These are phyloP conservation scores for Platyrinchus mystaceus DNA, from an alignment of 2,797 vertebrate genomes.

Conservation along the genomic window DNA sequence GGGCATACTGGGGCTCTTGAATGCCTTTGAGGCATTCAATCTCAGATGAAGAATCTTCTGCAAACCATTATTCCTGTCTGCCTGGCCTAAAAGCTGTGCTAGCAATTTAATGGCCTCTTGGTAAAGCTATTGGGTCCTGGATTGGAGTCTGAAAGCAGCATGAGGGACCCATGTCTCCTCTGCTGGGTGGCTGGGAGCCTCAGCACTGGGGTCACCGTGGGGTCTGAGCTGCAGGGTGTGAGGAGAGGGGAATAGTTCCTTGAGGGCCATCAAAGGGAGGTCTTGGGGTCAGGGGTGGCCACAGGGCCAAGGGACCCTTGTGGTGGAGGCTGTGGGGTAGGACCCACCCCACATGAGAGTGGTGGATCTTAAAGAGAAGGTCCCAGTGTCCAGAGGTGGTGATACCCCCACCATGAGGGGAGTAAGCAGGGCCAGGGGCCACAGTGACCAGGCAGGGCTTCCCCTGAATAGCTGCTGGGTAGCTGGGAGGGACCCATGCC, in stretches of 20 bases:
- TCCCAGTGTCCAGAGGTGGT: neutral
- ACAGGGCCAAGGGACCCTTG: fast-evolving
- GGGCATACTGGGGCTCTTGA: neutral
- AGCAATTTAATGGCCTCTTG: neutral
- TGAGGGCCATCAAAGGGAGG: neutral
- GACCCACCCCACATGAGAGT: fast-evolving
- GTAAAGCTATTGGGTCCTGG: neutral
- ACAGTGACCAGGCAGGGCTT: fast-evolving
- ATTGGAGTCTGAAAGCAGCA: neutral
- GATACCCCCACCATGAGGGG: neutral
- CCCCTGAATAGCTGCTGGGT: fast-evolving
- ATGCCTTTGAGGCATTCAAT: neutral
- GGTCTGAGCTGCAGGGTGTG: fast-evolving
- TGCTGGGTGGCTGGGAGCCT: neutral
- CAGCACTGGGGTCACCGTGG: neutral
- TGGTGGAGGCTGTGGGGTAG: neutral
- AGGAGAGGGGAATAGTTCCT: neutral
- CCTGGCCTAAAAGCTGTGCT: neutral
- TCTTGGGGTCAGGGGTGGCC: neutral
- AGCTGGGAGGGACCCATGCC: fast-evolving
- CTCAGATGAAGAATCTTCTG: neutral
- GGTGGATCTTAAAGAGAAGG: neutral
- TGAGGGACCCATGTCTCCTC: neutral
- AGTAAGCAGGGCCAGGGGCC: neutral
- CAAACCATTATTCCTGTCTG: neutral